Conservation (phyloP, 2,888 invertebrate genomes). For the Papilio demoleus region DNA sequence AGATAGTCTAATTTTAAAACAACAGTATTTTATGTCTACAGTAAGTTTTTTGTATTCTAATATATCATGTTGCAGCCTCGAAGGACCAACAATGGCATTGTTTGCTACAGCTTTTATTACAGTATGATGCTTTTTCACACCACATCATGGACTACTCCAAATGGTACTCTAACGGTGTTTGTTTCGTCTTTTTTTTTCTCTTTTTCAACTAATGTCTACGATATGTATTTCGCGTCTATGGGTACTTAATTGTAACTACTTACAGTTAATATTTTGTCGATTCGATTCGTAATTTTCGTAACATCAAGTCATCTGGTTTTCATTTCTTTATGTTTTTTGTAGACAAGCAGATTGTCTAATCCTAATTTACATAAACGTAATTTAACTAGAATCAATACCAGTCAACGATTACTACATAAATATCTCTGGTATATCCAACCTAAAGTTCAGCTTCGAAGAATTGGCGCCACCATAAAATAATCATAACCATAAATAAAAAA, state of each 20-base stretch:
- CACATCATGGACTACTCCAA: slow-evolving; percentile 5
- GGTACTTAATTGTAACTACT: too few species aligned
- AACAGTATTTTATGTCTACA: slow-evolving; percentile 10
- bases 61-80: slow-evolving; percentile 15
- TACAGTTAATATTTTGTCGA: too few species aligned
- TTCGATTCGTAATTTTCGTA: too few species aligned
- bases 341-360: too few species aligned
- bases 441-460: background rate
- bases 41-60: background rate
- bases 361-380: slow-evolving; percentile 25
- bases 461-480: slow-evolving; percentile 11
- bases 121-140: slow-evolving; percentile 35
- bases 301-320: too few species aligned
- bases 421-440: too few species aligned
- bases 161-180: background rate
- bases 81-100: slow-evolving; percentile 30
- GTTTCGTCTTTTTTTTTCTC: background rate
- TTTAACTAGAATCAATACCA: slow-evolving; percentile 7
- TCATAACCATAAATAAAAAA: slow-evolving; percentile 10
- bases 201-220: too few species aligned
- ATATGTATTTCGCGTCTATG: too few species aligned
- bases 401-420: background rate
- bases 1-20: slow-evolving; percentile 5
- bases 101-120: slow-evolving; percentile 29
- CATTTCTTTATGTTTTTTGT: too few species aligned